Percentiles rank a stretch among this genome's conserved stretches.
Evolutionary conservation across 2,888 invertebrate species (phyloP).

Genomic region (Empis stercorea): DNA sequence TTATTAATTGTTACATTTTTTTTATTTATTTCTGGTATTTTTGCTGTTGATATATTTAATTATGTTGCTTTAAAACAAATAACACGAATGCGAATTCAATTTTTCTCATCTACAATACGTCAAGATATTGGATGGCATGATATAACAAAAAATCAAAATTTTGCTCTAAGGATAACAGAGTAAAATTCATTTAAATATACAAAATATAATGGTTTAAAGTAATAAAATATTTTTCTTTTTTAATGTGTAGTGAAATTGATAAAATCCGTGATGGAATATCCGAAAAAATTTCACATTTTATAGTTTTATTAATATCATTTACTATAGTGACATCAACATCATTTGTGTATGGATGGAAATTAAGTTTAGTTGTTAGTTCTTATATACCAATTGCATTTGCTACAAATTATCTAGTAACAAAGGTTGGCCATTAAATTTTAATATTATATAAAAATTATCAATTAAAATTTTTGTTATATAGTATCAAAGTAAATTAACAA

Average conservation of each 20-base stretch:
- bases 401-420: slow-evolving; percentile 61
- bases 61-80: slow-evolving; percentile 51
- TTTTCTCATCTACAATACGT: slow-evolving; percentile 49
- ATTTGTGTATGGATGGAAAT: slow-evolving; percentile 71
- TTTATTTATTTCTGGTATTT: slow-evolving; percentile 49
- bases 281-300: slow-evolving; percentile 67
- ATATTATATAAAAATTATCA: background rate
- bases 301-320: slow-evolving; percentile 40
- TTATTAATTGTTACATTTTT: slow-evolving; percentile 43
- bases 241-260: slow-evolving; percentile 60
- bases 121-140: slow-evolving; percentile 68
- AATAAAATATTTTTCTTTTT: slow-evolving; percentile 11
- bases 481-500: slow-evolving; percentile 52
- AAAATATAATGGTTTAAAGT: background rate
- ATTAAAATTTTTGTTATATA: slow-evolving; percentile 29
- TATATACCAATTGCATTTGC: slow-evolving; percentile 65
- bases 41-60: slow-evolving; percentile 56
- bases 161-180: slow-evolving; percentile 63
- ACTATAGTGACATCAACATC: slow-evolving; percentile 55
- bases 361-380: slow-evolving; percentile 67
- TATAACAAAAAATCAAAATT: slow-evolving; percentile 54
- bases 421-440: slow-evolving; percentile 36
- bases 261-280: slow-evolving; percentile 75
- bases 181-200: slow-evolving; percentile 33
- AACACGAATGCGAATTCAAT: slow-evolving; percentile 46